phyloP scores from a whole-genome alignment of 1,140 invertebrate species.

The Grapholita molesta region DNA sequence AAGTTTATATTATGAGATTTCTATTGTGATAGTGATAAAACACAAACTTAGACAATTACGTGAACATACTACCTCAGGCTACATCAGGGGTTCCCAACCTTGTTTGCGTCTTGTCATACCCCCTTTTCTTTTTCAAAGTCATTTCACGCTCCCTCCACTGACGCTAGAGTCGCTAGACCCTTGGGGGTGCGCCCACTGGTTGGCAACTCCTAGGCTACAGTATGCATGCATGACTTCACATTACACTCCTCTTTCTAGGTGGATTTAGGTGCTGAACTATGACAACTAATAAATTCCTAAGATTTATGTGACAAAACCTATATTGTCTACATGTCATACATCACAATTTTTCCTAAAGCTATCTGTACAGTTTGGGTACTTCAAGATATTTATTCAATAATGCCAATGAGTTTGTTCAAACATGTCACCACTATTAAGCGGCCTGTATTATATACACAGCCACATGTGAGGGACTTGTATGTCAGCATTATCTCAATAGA shows the following conservation, averaged over 20 bases:
- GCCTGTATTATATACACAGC: conserved; percentile 69
- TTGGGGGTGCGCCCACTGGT: not conserved
- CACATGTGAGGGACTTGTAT: conserved; percentile 45
- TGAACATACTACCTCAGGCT: conserved; percentile 66
- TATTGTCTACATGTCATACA: conserved; percentile 79
- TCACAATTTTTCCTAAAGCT: conserved; percentile 79
- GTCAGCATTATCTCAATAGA: conserved; percentile 48
- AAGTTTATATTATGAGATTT: conserved; percentile 76
- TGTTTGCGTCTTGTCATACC: not conserved
- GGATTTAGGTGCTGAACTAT: conserved; percentile 69
- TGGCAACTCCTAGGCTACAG: not conserved
- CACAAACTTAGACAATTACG: conserved; percentile 72
- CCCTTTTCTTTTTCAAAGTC: not conserved
- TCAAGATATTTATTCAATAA: conserved; percentile 45
- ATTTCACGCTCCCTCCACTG: not conserved
- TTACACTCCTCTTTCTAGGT: conserved; percentile 60
- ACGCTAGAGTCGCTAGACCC: no score
- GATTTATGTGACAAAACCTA: conserved; percentile 77
- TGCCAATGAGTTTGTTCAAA: conserved; percentile 55
- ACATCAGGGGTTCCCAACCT: conserved; percentile 53
- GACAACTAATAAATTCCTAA: conserved; percentile 69
- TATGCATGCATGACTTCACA: conserved; percentile 33
- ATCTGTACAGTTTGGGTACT: conserved; percentile 75
- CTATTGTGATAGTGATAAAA: conserved; percentile 75
- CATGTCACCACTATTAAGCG: conserved; percentile 57